A percentile compares a stretch with the other conserved stretches of the same genome.
phyloP scores from a whole-genome alignment of 2,797 vertebrate species.

The Tenualosa ilisha region DNA sequence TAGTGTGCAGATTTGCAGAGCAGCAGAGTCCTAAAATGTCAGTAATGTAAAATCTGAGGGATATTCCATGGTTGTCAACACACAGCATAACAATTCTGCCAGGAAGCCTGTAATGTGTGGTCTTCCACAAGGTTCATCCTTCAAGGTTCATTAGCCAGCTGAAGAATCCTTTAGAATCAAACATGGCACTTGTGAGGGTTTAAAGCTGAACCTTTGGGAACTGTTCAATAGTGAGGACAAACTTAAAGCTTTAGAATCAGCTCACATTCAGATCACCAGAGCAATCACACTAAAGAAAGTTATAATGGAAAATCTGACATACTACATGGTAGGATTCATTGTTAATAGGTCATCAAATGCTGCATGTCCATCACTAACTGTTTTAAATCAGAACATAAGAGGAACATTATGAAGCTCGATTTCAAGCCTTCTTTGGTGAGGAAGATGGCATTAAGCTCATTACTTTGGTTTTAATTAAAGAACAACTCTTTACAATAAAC shows the following conservation, averaged over 20 bases:
- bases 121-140: background rate
- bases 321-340: background rate
- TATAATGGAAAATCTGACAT: background rate
- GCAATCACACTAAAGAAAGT: background rate
- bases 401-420: too few species aligned
- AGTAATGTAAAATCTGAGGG: background rate
- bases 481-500: too few species aligned
- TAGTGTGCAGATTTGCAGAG: background rate
- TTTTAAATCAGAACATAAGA: too few species aligned
- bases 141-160: background rate
- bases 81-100: background rate
- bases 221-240: background rate
- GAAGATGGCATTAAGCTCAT: too few species aligned
- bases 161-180: background rate
- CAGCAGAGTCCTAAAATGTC: background rate
- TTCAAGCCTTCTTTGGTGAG: too few species aligned
- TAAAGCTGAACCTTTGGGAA: background rate
- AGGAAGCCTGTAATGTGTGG: background rate
- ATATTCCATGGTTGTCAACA: background rate
- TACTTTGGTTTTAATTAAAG: too few species aligned
- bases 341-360: too few species aligned
- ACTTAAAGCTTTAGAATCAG: background rate
- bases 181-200: background rate
- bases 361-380: too few species aligned
- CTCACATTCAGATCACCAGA: background rate